Evolutionary conservation across 2,888 invertebrate species (phyloP), one percentile per base, ranked within the genome.

Genomic region (Drosophila macrothrix): DNA sequence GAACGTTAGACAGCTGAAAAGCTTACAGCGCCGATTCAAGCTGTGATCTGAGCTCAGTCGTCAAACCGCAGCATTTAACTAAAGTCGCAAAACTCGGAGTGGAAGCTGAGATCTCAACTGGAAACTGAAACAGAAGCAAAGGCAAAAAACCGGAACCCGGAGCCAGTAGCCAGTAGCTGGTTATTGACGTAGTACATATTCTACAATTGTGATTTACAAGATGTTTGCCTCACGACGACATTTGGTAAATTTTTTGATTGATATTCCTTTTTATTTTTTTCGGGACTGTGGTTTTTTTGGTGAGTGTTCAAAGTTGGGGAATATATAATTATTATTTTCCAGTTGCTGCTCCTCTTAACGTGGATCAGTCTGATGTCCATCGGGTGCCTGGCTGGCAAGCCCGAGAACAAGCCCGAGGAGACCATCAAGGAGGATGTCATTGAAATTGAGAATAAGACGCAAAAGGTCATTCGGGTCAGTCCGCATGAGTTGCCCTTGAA

Each of bases 391-490:
- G 65, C 64, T 12, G 76, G 75, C 25, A 62, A 68, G 33, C n/a
- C 60, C 0, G 49, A 74, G 33, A 77, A 83, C 25, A 62, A 68
- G 33, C 16, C 61, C 0, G 49, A 74, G 39, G 79, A 83, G 1
- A 78, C 83, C 28, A 90, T 92, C 59, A 86, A 81, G 46, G 92
- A 92, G 50, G 93, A 93, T 70, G 78, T 91, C 10, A 93, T 92
- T 66, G 78, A 75, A 55, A 84, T 90, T 9, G 92, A 88, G 64
- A 91, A 91, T 37, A 77, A 86, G n/a, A 87, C 82, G 1, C 92
- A 92, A 25, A 91, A 91, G 77, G 91, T 92, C 31, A 92, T 92
- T 63, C 84, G 92, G 2, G 91, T 92, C 6, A 92, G 83, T 73
- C 88, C 93, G 1, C 59, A 88, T 29, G 92, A 92, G 6, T 67